phyloP scores from a whole-genome alignment of 2,888 invertebrate species.

The Agrypnus murinus region DNA sequence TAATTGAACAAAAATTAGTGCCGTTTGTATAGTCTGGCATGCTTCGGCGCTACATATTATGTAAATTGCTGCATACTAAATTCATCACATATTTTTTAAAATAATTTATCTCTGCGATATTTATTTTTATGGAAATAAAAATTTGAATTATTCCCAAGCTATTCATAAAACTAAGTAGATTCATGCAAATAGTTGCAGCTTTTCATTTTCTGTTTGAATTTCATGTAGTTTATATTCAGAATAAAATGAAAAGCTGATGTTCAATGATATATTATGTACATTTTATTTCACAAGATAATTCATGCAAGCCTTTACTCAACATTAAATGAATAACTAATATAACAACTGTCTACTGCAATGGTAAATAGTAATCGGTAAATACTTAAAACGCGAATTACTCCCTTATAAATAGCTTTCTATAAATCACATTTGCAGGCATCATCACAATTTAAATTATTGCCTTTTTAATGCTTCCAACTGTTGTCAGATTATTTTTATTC shows the following conservation, averaged over 20 bases:
- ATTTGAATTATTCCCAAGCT: background rate
- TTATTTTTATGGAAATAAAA: conserved; percentile 4
- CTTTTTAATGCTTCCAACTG: too few species aligned
- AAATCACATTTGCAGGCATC: too few species aligned
- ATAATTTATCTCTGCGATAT: background rate
- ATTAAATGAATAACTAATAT: background rate
- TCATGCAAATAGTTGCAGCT: conserved; percentile 11
- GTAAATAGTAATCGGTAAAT: background rate
- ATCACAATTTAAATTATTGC: too few species aligned
- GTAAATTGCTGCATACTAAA: too few species aligned
- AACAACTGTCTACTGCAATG: background rate
- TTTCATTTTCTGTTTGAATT: conserved; percentile 5
- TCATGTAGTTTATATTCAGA: background rate
- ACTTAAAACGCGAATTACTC: background rate
- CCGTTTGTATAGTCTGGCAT: too few species aligned
- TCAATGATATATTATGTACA: conserved; percentile 7
- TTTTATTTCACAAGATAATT: background rate
- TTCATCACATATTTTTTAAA: too few species aligned
- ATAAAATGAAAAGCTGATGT: conserved; percentile 6
- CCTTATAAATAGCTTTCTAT: background rate
- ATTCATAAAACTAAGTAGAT: background rate
- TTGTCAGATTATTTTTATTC: too few species aligned
- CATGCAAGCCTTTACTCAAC: background rate
- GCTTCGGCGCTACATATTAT: too few species aligned
- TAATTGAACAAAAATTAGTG: too few species aligned